Percentiles rank a stretch among this genome's conserved stretches.
These are phyloP conservation scores for Aphelenchoides fujianensis DNA, from an alignment of 1,140 invertebrate species.

Conservation along the genomic window DNA sequence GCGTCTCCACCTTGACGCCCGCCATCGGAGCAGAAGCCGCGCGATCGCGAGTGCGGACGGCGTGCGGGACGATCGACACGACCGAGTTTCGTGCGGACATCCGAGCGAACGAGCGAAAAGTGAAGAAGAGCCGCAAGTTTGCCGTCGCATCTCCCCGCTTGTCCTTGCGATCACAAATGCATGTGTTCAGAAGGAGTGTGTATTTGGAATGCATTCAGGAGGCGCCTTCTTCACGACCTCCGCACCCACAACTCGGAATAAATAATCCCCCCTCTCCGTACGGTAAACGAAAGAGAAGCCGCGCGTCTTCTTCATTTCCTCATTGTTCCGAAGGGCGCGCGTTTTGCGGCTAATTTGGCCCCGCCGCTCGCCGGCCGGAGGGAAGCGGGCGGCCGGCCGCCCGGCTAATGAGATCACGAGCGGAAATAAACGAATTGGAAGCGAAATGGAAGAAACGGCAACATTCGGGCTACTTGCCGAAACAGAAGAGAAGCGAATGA, in stretches of 20 bases:
- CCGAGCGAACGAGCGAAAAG: neutral
- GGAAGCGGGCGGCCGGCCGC: neutral
- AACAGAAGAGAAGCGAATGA: neutral
- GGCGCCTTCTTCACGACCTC: conserved; percentile 1
- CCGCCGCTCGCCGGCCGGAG: too few species aligned
- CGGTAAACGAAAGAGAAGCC: conserved; percentile 31
- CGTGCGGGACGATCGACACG: neutral
- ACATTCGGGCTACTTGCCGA: neutral
- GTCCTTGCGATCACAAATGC: conserved; percentile 8
- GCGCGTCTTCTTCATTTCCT: too few species aligned
- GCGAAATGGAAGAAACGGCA: neutral
- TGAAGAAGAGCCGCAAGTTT: neutral
- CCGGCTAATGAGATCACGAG: neutral
- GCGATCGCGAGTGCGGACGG: neutral
- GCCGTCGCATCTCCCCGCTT: too few species aligned
- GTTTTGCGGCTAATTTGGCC: too few species aligned
- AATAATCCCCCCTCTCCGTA: conserved; percentile 20
- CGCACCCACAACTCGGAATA: conserved; percentile 14
- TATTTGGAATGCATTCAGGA: neutral
- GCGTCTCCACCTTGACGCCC: conserved; percentile 8
- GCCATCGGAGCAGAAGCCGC: neutral
- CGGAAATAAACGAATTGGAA: neutral
- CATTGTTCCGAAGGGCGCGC: too few species aligned
- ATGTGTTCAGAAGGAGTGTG: neutral
- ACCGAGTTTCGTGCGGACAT: conserved; percentile 8